Conservation (phyloP, 2,113 vertebrate species). For the Pontoporia blainvillei region DNA sequence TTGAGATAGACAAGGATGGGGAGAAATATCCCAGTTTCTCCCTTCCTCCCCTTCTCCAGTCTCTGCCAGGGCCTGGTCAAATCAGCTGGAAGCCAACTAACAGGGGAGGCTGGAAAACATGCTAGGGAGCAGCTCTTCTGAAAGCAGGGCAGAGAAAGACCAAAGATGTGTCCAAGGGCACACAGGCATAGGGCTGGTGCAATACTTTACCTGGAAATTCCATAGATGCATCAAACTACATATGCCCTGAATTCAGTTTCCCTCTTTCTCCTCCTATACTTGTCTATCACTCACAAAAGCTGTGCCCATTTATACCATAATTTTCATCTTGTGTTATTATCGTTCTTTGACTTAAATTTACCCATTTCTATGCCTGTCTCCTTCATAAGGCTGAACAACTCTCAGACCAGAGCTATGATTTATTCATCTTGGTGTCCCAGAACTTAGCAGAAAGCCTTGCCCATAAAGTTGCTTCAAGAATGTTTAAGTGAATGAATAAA, state of each 20-base stretch:
- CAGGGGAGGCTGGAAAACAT: background rate
- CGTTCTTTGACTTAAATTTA: background rate
- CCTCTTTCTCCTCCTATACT: background rate
- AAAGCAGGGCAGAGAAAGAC: background rate
- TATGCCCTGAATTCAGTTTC: background rate
- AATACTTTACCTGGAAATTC: background rate
- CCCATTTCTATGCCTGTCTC: background rate
- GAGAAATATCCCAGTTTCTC: background rate
- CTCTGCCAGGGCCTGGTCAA: background rate
- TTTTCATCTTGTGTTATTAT: background rate
- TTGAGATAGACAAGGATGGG: background rate
- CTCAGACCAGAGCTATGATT: background rate
- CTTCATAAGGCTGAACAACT: background rate
- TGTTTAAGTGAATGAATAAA: background rate
- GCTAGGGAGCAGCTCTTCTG: no score
- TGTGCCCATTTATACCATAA: background rate
- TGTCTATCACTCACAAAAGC: background rate
- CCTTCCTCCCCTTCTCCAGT: background rate
- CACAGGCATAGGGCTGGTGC: fast-evolving
- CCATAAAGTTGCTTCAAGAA: background rate
- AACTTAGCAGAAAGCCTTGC: background rate
- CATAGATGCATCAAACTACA: no score
- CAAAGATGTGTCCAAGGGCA: fast-evolving
- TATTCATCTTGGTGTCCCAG: no score
- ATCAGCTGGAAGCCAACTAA: background rate